Evolutionary conservation across 1,140 invertebrate genomes (phyloP), one percentile per base, ranked within the genome.

Genomic region (Drosophila melanica): DNA sequence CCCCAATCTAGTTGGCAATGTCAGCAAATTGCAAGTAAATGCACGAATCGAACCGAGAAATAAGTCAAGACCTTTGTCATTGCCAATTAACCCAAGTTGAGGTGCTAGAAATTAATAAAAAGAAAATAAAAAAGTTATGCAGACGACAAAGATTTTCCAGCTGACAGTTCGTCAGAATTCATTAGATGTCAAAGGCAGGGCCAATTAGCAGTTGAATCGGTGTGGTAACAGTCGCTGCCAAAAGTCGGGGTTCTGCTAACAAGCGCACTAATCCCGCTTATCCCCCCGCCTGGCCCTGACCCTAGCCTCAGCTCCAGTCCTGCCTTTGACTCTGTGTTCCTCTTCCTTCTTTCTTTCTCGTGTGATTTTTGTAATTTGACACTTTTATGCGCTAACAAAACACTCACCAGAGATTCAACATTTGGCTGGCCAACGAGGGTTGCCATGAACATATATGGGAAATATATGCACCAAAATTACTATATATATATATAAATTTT

Each of bases 301-400:
- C 58, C 44, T 51, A 18, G 9, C 9, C 33, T 10, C 10, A 10
- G 33, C 33, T 10, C 33, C 9, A 10, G 33, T 9, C 33, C 33
- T 10, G 30, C n/a, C 41, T 42, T 39, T 39, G 54, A 48, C 41
- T 37, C 20, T 57, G 20, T 57, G 20, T 41, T 41, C 50, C n/a
- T 10, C 27, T 14, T 33, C 30, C 33, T 23, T 41, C 37, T 39
- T 23, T 12, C 23, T 8, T 23, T 33, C 45, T 68, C 73, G 70
- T 79, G 82, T 86, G 81, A 86, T 86, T 81, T 64, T 54, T 69
- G 81, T 87, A 87, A 87, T 71, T 89, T 89, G 82, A 87, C 79
- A 87, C 84, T 89, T 89, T 87, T 59, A 64, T 75, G 67, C 58
- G 59, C 51, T 63, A 75, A 75, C 72, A 75, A 75, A 70, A 75